Percentiles rank a stretch among this genome's conserved stretches.
Conservation (phyloP, 2,113 vertebrate genomes). For the Actenoides hombroni region DNA sequence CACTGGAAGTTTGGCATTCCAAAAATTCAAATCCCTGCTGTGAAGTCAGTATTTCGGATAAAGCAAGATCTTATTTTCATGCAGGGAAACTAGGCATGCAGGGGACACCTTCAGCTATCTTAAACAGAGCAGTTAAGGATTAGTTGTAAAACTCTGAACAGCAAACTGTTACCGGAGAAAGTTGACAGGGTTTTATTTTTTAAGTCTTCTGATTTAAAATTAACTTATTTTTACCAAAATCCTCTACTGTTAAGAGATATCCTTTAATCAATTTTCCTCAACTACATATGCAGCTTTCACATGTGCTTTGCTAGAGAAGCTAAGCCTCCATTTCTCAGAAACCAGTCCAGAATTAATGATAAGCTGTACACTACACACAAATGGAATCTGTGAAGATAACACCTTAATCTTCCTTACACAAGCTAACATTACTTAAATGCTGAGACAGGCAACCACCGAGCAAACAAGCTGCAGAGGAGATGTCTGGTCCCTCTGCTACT, state of each 20-base stretch:
- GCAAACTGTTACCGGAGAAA: background rate
- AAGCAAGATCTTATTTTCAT: background rate
- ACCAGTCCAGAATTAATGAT: constrained; percentile 26
- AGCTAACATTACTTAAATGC: constrained; percentile 1
- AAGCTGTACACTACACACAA: constrained; percentile 30
- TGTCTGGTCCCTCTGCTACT: background rate
- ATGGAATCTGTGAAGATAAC: constrained; percentile 34
- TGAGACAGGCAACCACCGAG: background rate
- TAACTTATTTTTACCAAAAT: background rate
- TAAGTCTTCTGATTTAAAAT: background rate
- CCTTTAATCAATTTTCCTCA: background rate
- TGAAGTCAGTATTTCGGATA: background rate
- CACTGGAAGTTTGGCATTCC: background rate
- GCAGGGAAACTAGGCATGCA: background rate
- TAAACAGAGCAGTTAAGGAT: background rate
- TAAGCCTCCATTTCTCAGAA: constrained; percentile 34
- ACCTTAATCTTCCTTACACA: constrained; percentile 49
- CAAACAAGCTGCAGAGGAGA: background rate
- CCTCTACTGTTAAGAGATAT: background rate
- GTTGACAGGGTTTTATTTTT: background rate
- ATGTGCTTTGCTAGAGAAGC: background rate
- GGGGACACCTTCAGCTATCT: background rate
- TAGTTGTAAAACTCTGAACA: background rate
- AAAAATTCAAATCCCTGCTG: background rate
- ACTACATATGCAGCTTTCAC: background rate